Evolutionary conservation across 2,888 invertebrate species (phyloP).

Genomic region (Tenthredo livida): DNA sequence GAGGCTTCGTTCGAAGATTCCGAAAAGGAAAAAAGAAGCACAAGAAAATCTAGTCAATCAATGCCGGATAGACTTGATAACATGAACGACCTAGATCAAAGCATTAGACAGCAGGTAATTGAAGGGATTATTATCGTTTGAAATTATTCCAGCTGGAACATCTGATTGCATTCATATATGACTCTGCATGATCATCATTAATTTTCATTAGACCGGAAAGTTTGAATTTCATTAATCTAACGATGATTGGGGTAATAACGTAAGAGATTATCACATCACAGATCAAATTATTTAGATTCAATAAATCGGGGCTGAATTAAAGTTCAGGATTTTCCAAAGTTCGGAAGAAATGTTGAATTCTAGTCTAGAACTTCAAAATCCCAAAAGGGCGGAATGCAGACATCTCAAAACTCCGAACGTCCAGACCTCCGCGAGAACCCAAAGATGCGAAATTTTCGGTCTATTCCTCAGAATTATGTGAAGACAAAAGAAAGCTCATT

Average conservation of each 20-base stretch:
- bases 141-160: background rate
- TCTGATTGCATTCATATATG: background rate
- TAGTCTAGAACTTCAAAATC: no score
- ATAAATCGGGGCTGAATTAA: background rate
- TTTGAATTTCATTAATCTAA: background rate
- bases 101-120: conserved; percentile 68
- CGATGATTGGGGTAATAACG: background rate
- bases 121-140: background rate
- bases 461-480: no score
- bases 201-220: background rate
- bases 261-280: background rate
- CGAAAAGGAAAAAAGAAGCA: conserved; percentile 73
- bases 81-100: conserved; percentile 81
- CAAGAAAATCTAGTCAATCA: conserved; percentile 87
- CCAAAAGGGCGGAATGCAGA: no score
- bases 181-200: background rate
- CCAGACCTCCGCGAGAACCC: no score
- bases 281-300: background rate
- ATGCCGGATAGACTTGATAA: conserved; percentile 86
- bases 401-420: no score
- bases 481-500: no score
- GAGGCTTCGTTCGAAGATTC: conserved; percentile 53
- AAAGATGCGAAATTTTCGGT: no score
- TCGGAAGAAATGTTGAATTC: background rate
- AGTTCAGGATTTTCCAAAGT: background rate